These are phyloP conservation scores for Chloropsis cyanopogon DNA, from an alignment of 2,113 vertebrate genomes.

Conservation along the genomic window DNA sequence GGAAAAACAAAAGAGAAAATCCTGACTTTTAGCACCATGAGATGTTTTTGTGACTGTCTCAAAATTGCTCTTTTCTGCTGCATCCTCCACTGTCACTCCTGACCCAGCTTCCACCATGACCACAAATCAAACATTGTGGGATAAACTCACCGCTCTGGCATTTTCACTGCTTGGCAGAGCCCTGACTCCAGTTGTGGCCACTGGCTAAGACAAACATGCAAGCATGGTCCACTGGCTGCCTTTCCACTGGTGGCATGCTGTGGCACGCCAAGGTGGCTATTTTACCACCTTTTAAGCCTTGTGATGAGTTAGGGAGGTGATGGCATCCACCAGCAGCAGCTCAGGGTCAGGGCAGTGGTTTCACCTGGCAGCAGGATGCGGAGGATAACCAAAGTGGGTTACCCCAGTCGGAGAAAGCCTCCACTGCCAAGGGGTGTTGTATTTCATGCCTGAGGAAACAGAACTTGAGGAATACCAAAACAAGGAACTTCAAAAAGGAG, in stretches of 20 bases:
- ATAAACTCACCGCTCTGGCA: slow-evolving; percentile 43
- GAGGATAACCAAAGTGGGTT: neutral
- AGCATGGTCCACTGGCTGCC: neutral
- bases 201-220: neutral
- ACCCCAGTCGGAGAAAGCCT: rapidly evolving
- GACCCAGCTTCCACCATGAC: neutral
- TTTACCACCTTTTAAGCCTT: neutral
- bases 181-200: neutral
- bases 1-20: neutral
- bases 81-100: neutral
- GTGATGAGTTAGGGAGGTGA: neutral
- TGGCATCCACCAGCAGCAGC: neutral
- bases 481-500: slow-evolving; percentile 32
- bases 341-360: neutral
- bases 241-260: neutral
- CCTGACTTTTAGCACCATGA: neutral
- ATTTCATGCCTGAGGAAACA: neutral
- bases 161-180: neutral
- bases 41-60: neutral
- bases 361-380: neutral
- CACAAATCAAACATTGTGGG: neutral
- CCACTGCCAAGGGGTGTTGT: neutral
- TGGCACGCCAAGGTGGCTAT: neutral
- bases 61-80: neutral
- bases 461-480: slow-evolving; percentile 39